A percentile compares a stretch with the other conserved stretches of the same genome.
These are phyloP conservation scores for Cordilura impudica DNA, from an alignment of 2,888 invertebrate species.

Conservation along the genomic window DNA sequence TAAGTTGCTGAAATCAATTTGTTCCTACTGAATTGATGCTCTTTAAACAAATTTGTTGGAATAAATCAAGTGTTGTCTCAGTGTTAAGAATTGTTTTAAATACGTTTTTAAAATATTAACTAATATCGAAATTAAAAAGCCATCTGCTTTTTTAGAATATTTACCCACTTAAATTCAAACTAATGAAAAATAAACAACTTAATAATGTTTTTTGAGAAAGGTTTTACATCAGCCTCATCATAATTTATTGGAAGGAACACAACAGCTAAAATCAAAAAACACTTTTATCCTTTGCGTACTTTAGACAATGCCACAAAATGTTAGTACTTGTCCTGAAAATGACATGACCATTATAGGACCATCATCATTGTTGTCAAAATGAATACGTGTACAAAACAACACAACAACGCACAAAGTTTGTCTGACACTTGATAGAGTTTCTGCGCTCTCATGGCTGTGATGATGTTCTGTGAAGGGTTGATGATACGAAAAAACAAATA, in stretches of 20 bases:
- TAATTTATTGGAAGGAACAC: conserved; percentile 61
- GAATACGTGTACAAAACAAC: conserved; percentile 18
- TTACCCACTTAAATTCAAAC: conserved; percentile 19
- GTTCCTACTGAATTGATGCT: too few species aligned
- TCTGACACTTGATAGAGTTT: conserved; percentile 48
- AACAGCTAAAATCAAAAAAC: conserved; percentile 43
- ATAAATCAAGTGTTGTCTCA: too few species aligned
- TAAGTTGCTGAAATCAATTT: too few species aligned
- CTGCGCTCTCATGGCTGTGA: background rate
- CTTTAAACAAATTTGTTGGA: too few species aligned
- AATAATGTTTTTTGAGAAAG: conserved; percentile 46
- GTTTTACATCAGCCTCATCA: conserved; percentile 62
- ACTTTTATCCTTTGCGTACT: conserved; percentile 34
- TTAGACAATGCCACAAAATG: conserved; percentile 34
- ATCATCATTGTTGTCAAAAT: conserved; percentile 48
- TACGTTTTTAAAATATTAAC: too few species aligned
- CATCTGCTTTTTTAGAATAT: conserved; percentile 18
- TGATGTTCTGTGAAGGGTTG: conserved; percentile 46
- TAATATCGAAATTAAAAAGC: too few species aligned
- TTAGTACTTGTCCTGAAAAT: conserved; percentile 47
- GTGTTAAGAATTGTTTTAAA: too few species aligned
- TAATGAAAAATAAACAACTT: conserved; percentile 38
- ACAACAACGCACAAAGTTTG: conserved; percentile 15
- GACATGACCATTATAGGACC: conserved; percentile 60
- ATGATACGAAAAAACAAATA: conserved; percentile 40